Evolutionary conservation across 2,113 vertebrate genomes (phyloP), one percentile per base, ranked within the genome.

Genomic region (Planiliza haematocheilus): DNA sequence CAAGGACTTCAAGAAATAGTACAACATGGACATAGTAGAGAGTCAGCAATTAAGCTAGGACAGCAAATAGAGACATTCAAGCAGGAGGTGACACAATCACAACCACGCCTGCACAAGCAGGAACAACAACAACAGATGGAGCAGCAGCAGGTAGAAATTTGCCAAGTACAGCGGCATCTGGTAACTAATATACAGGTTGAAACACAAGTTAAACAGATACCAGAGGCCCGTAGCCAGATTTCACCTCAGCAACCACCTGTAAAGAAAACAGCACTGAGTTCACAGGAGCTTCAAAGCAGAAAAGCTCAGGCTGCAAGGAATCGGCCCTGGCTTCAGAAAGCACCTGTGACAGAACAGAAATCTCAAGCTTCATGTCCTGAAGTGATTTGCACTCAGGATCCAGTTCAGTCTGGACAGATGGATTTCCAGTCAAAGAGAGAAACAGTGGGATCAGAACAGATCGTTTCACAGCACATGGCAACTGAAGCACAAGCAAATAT

Each of bases 281-380:
- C 84, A 4, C 65, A 81, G 36, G 78, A 91, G 18, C 77, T 91
- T 20, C 86, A 91, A 52, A 77, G 46, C 21, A 86, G 79, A 67
- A 94, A 93, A 36, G 78, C 89, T 10, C 83, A 81, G 49, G 88
- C 83, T 16, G 42, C 74, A 52, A 90, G 88, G 61, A 93, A 92
- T 59, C 89, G 94, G 4, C 94, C 93, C 8, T 94, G 94, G 94
- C 85, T 94, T 42, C 90, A 93, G 57, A 88, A 90, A 77, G 71
- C 86, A 21, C 34, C 38, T 2, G 36, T 59, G 30, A 52, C 10
- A 16, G 62, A 89, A 46, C 73, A 30, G 11, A 74, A 58, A 49
- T n/a, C 39, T 41, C 18, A 55, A 73, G 1, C 7, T 51, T 11
- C 61, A 37, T 9, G 20, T 79, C 17, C 64, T 84, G 52, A 58